phyloP scores from a whole-genome alignment of 2,888 invertebrate genomes.

The Nemotelus pantherinus region DNA sequence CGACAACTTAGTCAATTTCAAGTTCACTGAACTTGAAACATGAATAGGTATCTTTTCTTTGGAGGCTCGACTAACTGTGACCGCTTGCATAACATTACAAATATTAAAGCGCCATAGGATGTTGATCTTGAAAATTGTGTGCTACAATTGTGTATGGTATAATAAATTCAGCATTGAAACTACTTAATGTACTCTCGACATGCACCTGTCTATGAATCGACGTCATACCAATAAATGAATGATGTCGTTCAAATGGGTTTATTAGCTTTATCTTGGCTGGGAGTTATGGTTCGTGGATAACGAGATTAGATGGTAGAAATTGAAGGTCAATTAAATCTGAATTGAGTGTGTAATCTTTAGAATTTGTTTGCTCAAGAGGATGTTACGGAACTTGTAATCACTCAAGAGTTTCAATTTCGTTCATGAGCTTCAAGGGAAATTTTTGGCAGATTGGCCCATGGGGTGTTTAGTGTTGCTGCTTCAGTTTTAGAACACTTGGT shows the following conservation, averaged over 20 bases:
- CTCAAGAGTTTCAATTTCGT: too few species aligned
- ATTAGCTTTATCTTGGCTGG: not conserved
- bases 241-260: not conserved
- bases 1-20: constrained; percentile 13
- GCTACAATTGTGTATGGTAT: not conserved
- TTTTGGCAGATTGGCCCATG: too few species aligned
- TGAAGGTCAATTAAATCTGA: too few species aligned
- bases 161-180: constrained; percentile 1
- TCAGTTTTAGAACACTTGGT: too few species aligned
- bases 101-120: not conserved
- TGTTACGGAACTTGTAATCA: too few species aligned
- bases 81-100: constrained; percentile 7
- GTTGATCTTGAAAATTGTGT: constrained; percentile 10
- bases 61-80: not conserved
- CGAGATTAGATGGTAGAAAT: too few species aligned
- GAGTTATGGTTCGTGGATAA: not conserved
- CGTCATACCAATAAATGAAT: not conserved
- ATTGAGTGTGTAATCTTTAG: too few species aligned
- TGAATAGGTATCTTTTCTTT: not conserved
- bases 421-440: too few species aligned
- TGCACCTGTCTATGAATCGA: not conserved
- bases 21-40: constrained; percentile 35
- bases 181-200: not conserved
- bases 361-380: too few species aligned
- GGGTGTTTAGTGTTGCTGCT: too few species aligned